Evolutionary conservation across 2,888 invertebrate species (phyloP).

Genomic region (Seira ritae): DNA sequence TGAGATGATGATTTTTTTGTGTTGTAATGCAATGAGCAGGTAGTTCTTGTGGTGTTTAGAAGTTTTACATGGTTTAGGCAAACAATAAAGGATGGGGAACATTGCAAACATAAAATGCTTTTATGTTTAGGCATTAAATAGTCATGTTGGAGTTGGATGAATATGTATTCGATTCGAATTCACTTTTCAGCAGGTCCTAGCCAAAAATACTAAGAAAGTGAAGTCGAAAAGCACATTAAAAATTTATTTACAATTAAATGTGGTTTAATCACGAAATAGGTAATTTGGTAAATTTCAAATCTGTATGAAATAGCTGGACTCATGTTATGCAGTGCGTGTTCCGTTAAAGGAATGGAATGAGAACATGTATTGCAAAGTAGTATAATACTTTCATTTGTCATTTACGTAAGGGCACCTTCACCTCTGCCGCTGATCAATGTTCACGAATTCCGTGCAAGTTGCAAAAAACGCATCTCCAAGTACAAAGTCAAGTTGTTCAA

Average conservation of each 20-base stretch:
- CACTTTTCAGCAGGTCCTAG: not conserved
- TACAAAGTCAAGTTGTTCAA: not conserved
- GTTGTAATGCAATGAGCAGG: not conserved
- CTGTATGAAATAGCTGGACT: not conserved
- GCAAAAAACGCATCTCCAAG: not conserved
- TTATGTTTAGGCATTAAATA: not conserved
- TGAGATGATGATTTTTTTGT: not conserved
- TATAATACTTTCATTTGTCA: not conserved
- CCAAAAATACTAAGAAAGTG: conserved; percentile 4
- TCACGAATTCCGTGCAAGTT: not conserved
- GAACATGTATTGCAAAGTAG: not conserved
- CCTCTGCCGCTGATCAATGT: too few relatives aligned
- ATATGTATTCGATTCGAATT: not conserved
- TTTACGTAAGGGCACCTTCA: not conserved
- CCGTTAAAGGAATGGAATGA: not conserved
- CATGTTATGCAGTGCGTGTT: not conserved
- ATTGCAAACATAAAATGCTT: not conserved
- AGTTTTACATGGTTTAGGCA: not conserved
- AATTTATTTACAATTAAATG: not conserved
- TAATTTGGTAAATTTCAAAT: not conserved
- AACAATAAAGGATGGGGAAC: not conserved
- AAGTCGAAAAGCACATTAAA: not conserved
- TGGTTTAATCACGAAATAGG: not conserved
- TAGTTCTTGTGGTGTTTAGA: not conserved
- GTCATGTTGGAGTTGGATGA: not conserved